phyloP scores from a whole-genome alignment of 2,888 invertebrate species.

The Thereva unica region DNA sequence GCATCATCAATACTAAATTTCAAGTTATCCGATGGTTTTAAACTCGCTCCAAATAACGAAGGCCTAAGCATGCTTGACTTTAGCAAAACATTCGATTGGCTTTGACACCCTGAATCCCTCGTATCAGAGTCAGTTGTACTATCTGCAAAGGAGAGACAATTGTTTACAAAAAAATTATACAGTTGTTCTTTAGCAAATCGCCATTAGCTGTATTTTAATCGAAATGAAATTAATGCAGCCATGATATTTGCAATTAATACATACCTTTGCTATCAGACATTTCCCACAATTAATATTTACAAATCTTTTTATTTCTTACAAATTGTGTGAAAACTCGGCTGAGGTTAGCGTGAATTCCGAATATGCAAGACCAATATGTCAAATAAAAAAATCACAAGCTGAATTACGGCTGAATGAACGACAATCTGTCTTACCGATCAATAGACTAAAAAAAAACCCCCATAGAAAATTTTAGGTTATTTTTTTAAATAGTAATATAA shows the following conservation, averaged over 20 bases:
- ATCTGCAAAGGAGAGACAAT: constrained; percentile 47
- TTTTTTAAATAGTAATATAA: too few relatives aligned
- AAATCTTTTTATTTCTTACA: background rate
- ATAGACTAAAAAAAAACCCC: too few relatives aligned
- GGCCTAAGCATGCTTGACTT: constrained; percentile 53
- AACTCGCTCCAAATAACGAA: constrained; percentile 48
- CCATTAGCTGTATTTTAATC: too few relatives aligned
- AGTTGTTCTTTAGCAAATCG: too few relatives aligned
- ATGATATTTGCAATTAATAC: constrained; percentile 33
- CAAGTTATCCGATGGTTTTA: constrained; percentile 25
- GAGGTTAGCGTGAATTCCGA: background rate
- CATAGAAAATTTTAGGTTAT: too few relatives aligned
- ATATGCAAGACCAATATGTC: background rate
- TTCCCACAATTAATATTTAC: constrained; percentile 27
- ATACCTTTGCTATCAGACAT: constrained; percentile 58
- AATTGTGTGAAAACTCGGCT: background rate
- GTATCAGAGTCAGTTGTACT: constrained; percentile 55
- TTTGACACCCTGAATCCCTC: constrained; percentile 50
- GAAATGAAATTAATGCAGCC: too few relatives aligned
- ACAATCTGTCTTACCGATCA: too few relatives aligned
- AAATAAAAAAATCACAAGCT: background rate
- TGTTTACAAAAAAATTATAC: too few relatives aligned
- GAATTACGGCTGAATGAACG: too few relatives aligned
- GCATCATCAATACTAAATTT: constrained; percentile 33
- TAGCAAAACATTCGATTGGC: constrained; percentile 47